These are phyloP conservation scores for Mesorhabditis sp. DNA, from an alignment of 2,888 invertebrate genomes.

Conservation along the genomic window DNA sequence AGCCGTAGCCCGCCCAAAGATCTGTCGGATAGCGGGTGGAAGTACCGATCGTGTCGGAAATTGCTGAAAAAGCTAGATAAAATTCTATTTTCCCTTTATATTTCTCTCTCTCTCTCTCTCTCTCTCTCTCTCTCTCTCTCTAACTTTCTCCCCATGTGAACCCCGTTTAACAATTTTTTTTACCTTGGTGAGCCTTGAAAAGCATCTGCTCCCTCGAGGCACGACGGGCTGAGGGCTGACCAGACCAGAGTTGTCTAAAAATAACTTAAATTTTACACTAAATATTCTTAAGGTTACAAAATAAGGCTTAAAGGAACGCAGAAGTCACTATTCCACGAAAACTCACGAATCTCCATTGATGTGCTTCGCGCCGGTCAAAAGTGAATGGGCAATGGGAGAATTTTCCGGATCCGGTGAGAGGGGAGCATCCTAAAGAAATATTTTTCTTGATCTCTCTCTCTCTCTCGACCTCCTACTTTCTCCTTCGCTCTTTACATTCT, in stretches of 20 bases:
- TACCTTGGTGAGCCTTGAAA: neutral
- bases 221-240: neutral
- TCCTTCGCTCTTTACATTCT: neutral
- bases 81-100: neutral
- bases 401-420: slow-evolving; percentile 43
- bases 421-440: neutral
- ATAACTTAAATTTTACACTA: neutral
- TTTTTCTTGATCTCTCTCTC: neutral
- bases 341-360: slow-evolving; percentile 23
- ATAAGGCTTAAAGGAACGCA: neutral
- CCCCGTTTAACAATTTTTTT: neutral
- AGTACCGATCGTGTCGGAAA: slow-evolving; percentile 24
- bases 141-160: neutral
- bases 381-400: slow-evolving; percentile 51
- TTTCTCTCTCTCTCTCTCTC: neutral
- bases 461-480: neutral
- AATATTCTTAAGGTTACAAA: neutral
- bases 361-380: slow-evolving; percentile 46
- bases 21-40: slow-evolving; percentile 40
- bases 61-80: slow-evolving; percentile 16
- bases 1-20: slow-evolving; percentile 50
- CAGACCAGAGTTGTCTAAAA: neutral
- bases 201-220: neutral
- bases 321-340: neutral
- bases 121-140: too few relatives aligned